phyloP scores from a whole-genome alignment of 2,888 invertebrate species.

The Crepidodera aurea region DNA sequence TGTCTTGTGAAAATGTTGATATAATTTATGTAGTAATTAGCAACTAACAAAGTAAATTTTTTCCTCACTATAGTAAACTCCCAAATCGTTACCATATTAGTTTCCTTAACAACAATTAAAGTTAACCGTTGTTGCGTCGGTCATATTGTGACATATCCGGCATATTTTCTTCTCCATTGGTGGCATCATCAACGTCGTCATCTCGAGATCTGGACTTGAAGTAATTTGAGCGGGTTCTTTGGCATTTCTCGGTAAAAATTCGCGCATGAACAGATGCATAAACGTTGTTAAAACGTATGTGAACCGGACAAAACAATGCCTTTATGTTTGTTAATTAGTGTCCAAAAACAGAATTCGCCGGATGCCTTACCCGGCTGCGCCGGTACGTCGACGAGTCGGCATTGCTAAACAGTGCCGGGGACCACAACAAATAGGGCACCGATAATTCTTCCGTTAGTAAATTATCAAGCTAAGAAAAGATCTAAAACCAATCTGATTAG shows the following conservation, averaged over 20 bases:
- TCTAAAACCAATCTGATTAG: too few species aligned
- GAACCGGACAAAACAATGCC: conserved; percentile 55
- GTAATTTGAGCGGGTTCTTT: conserved; percentile 14
- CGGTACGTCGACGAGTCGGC: conserved; percentile 32
- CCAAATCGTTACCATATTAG: too few species aligned
- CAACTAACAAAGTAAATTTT: too few species aligned
- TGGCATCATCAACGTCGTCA: conserved; percentile 18
- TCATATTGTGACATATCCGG: conserved; percentile 23
- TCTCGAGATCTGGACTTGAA: conserved; percentile 16
- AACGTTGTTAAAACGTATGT: conserved; percentile 51
- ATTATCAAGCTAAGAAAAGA: too few species aligned
- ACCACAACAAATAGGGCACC: background rate
- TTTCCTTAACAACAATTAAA: background rate
- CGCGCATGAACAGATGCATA: conserved; percentile 49
- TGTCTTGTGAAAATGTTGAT: too few species aligned
- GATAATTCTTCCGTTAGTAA: too few species aligned
- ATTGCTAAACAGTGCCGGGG: conserved; percentile 26
- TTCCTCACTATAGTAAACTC: too few species aligned
- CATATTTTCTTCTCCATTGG: conserved; percentile 30
- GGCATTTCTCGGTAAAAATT: conserved; percentile 42
- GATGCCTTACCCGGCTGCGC: conserved; percentile 46
- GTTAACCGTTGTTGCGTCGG: background rate
- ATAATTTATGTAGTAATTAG: too few species aligned
- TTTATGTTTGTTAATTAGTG: conserved; percentile 60
- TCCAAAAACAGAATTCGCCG: conserved; percentile 56